phyloP scores from a whole-genome alignment of 1,140 invertebrate genomes.

The Lepeophtheirus salmonis region DNA sequence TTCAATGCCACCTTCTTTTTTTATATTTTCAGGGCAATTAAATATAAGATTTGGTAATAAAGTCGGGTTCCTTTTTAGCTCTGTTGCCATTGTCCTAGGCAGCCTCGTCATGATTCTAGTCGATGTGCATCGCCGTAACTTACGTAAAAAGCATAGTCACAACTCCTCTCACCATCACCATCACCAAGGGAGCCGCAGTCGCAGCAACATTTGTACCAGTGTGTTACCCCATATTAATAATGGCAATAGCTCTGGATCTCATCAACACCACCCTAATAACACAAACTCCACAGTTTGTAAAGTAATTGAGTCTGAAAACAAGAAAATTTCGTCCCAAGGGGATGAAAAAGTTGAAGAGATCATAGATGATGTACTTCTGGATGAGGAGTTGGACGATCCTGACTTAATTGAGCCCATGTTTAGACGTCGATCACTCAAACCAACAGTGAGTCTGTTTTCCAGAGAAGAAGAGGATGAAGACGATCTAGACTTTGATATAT shows the following conservation, averaged over 20 bases:
- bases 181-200: too few species aligned
- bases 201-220: background rate
- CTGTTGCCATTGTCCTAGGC: constrained; percentile 49
- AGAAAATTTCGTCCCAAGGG: too few species aligned
- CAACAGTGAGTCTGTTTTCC: background rate
- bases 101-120: constrained; percentile 56
- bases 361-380: background rate
- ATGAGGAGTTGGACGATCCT: background rate
- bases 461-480: constrained; percentile 16
- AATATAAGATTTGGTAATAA: constrained; percentile 50
- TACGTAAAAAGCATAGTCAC: background rate
- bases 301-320: background rate
- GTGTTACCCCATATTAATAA: constrained; percentile 45
- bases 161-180: background rate
- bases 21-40: constrained; percentile 44
- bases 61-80: constrained; percentile 60
- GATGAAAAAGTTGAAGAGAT: background rate
- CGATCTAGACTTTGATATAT: constrained; percentile 3
- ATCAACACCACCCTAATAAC: background rate
- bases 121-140: constrained; percentile 47
- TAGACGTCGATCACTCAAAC: background rate
- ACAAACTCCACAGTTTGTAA: background rate
- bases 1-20: too few species aligned
- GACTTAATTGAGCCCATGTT: background rate
- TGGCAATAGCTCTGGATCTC: constrained; percentile 25